These are phyloP conservation scores for Argynnis bischoffii DNA, from an alignment of 2,888 invertebrate species.

Conservation along the genomic window DNA sequence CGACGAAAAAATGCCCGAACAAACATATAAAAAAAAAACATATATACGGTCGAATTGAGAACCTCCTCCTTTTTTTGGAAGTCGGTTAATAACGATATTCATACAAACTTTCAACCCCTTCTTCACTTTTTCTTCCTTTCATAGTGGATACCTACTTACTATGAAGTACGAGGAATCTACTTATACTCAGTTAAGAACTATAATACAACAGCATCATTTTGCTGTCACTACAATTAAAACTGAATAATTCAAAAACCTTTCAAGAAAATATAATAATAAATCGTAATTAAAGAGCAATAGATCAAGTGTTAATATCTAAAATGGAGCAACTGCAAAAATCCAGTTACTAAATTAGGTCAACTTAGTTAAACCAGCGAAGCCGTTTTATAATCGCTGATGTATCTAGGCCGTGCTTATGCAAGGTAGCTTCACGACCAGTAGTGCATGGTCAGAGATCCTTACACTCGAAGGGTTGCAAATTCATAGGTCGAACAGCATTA, in stretches of 20 bases:
- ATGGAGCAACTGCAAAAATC: conserved; percentile 13
- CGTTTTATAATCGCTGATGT: conserved; percentile 29
- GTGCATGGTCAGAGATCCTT: conserved; percentile 9
- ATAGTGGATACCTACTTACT: too few relatives aligned
- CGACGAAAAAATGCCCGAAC: too few relatives aligned
- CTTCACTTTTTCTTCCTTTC: too few relatives aligned
- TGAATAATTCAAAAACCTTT: not conserved
- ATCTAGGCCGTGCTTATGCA: conserved; percentile 29
- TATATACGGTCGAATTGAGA: too few relatives aligned
- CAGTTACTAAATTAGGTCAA: conserved; percentile 23
- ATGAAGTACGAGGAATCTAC: too few relatives aligned
- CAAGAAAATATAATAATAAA: not conserved
- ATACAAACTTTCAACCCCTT: too few relatives aligned
- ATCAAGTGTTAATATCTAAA: conserved; percentile 6
- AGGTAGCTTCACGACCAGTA: not conserved
- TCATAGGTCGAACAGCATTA: not conserved
- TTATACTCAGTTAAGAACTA: too few relatives aligned
- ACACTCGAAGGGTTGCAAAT: not conserved
- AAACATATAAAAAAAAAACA: too few relatives aligned
- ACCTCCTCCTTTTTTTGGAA: too few relatives aligned
- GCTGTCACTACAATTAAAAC: not conserved
- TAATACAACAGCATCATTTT: too few relatives aligned
- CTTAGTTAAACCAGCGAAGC: conserved; percentile 19
- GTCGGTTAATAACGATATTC: too few relatives aligned
- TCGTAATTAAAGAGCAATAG: not conserved